A percentile compares a stretch with the other conserved stretches of the same genome.
Conservation (phyloP, 2,113 vertebrate genomes). For the Cyphomyrus discorhynchus region DNA sequence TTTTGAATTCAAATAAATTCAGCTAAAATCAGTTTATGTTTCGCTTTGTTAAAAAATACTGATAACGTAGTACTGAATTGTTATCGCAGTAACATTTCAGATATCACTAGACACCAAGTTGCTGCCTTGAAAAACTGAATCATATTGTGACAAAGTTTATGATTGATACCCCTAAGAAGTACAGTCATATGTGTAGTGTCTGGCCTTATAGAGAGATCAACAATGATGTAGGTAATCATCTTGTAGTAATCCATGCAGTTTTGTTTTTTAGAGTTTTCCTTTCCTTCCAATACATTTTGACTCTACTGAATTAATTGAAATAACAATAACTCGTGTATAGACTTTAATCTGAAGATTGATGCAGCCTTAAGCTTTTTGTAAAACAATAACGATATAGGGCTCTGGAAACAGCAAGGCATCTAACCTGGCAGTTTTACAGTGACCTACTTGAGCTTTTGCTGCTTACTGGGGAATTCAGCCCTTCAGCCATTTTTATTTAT, state of each 20-base stretch:
- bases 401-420: conserved; percentile 22
- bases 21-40: background rate
- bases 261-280: background rate
- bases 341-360: conserved; percentile 27
- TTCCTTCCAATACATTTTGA: background rate
- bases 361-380: conserved; percentile 27
- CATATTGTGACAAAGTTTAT: background rate
- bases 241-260: background rate
- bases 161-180: background rate
- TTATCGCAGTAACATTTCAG: background rate
- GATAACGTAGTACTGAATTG: background rate
- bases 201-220: background rate
- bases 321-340: conserved; percentile 29
- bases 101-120: background rate
- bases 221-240: background rate
- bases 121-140: background rate
- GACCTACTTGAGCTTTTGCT: conserved; percentile 55
- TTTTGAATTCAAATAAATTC: background rate
- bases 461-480: conserved; percentile 37
- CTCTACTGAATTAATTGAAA: conserved; percentile 26
- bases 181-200: background rate
- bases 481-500: conserved; percentile 45
- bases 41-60: background rate
- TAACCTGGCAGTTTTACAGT: conserved; percentile 40
- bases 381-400: conserved; percentile 23